phyloP scores from a whole-genome alignment of 2,797 vertebrate species.

The Coracias cyanogaster region DNA sequence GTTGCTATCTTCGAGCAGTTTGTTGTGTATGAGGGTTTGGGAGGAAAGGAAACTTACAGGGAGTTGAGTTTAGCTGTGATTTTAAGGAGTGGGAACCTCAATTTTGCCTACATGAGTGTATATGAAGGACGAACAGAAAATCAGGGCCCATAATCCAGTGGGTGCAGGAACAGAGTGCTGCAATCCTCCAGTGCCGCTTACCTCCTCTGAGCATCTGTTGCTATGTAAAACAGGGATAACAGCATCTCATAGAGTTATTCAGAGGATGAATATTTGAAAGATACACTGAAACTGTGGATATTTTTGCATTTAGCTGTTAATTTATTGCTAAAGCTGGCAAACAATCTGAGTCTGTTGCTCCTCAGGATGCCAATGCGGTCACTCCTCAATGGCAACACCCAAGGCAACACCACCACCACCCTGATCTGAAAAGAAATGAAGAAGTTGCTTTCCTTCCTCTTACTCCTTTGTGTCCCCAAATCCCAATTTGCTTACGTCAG shows the following conservation, averaged over 20 bases:
- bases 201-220: not conserved
- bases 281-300: not conserved
- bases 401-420: not conserved
- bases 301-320: not conserved
- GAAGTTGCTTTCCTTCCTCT: not conserved
- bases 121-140: not conserved
- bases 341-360: not conserved
- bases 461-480: not conserved
- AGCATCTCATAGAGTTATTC: not conserved
- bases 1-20: not conserved
- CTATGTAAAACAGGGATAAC: not conserved
- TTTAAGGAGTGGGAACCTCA: not conserved
- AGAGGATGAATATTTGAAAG: not conserved
- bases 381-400: constrained; percentile 25
- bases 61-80: not conserved
- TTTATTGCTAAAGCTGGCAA: constrained; percentile 17
- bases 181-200: not conserved
- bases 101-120: not conserved
- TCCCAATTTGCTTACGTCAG: not conserved
- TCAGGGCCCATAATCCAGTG: not conserved
- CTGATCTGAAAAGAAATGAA: not conserved
- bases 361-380: not conserved
- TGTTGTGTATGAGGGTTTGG: not conserved
- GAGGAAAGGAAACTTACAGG: not conserved
- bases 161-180: not conserved